A percentile compares a stretch with the other conserved stretches of the same genome.
Conservation (phyloP, 2,797 vertebrate genomes). For the Corythornis leucogaster region DNA sequence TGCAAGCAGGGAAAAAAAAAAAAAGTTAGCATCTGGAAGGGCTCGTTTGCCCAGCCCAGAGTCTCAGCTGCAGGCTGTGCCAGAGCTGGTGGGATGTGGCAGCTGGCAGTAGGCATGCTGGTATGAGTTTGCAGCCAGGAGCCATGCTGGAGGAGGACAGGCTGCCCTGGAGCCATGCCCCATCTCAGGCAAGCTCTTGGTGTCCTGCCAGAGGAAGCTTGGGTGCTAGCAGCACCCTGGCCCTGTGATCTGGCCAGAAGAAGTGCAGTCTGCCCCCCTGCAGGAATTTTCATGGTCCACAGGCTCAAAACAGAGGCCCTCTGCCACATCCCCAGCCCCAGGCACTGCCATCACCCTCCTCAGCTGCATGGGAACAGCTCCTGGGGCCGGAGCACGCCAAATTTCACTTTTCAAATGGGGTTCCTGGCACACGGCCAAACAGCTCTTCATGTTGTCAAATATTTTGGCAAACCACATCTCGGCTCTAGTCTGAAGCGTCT, state of each 20-base stretch:
- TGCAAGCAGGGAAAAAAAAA: background rate
- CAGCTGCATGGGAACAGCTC: background rate
- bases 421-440: constrained; percentile 17
- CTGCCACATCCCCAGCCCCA: background rate
- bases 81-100: background rate
- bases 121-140: background rate
- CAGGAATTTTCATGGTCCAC: background rate
- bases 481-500: constrained; percentile 54
- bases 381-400: constrained; percentile 4
- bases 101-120: background rate
- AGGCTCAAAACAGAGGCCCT: background rate
- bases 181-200: accelerated
- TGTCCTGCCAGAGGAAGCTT: background rate
- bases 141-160: background rate
- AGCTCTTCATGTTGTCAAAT: constrained; percentile 61
- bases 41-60: background rate
- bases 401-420: constrained; percentile 41
- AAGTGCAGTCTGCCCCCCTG: background rate
- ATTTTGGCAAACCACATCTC: constrained; percentile 68
- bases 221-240: background rate
- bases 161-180: background rate
- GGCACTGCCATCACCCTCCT: background rate
- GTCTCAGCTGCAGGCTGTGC: background rate
- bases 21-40: background rate
- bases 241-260: background rate